phyloP scores from a whole-genome alignment of 2,797 vertebrate species.

The Siniperca undulata region DNA sequence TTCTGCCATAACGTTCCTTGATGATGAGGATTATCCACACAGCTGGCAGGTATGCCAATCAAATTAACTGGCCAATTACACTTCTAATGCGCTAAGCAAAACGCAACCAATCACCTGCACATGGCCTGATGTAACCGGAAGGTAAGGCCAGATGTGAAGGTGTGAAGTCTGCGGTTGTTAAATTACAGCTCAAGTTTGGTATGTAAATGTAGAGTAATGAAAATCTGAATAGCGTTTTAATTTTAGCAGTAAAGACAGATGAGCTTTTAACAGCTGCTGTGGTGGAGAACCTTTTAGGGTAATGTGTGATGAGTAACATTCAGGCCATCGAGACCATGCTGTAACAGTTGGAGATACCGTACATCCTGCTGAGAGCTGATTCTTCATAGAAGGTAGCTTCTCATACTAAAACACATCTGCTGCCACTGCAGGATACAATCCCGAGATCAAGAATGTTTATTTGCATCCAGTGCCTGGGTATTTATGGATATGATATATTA shows the following conservation, averaged over 20 bases:
- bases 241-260: constrained; percentile 43
- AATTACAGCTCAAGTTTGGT: constrained; percentile 35
- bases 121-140: constrained; percentile 58
- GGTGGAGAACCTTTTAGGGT: constrained; percentile 8
- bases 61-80: constrained; percentile 75
- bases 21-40: constrained; percentile 31
- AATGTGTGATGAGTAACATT: background rate
- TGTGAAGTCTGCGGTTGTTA: constrained; percentile 20
- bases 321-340: background rate
- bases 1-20: constrained; percentile 13
- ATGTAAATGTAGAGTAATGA: constrained; percentile 46
- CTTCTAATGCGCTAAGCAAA: constrained; percentile 50
- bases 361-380: constrained; percentile 21
- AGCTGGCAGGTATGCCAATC: constrained; percentile 69
- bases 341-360: constrained; percentile 4
- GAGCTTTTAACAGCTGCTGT: constrained; percentile 53
- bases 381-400: constrained; percentile 1
- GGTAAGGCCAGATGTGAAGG: constrained; percentile 67
- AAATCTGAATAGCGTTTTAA: constrained; percentile 61
- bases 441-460: constrained; percentile 19
- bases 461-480: constrained; percentile 1
- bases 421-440: background rate
- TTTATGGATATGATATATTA: constrained; percentile 13
- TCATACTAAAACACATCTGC: constrained; percentile 19
- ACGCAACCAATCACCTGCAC: constrained; percentile 45